Evolutionary conservation across 2,113 vertebrate species (phyloP).

Genomic region (Tetrao urogallus): DNA sequence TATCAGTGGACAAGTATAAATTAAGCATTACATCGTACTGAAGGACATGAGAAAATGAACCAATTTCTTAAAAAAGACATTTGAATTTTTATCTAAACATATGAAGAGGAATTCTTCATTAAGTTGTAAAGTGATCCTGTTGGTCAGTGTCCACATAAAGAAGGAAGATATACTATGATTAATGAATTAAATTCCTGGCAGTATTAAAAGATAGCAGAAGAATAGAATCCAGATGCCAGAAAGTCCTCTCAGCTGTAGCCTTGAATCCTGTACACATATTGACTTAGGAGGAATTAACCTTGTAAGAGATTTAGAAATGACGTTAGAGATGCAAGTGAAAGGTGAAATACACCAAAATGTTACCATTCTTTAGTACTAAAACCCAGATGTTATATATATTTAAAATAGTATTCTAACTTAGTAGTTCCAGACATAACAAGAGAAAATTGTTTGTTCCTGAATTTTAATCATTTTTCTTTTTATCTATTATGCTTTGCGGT

Average conservation of each 20-base stretch:
- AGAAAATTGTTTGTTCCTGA: background rate
- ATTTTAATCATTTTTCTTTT: background rate
- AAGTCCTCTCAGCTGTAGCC: background rate
- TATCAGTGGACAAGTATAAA: background rate
- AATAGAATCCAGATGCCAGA: background rate
- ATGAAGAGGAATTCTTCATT: background rate
- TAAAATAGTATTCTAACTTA: background rate
- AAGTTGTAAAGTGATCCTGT: background rate
- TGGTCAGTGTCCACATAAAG: background rate
- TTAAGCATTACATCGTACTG: background rate
- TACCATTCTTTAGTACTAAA: background rate
- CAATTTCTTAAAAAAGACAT: background rate
- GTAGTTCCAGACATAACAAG: background rate
- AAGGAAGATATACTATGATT: background rate
- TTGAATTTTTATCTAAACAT: background rate
- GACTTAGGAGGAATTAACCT: background rate
- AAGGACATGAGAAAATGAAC: background rate
- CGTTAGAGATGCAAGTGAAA: fast-evolving
- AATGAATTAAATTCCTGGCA: background rate
- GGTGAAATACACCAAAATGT: background rate
- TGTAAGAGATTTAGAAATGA: background rate
- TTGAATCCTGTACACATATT: background rate
- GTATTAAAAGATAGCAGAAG: background rate
- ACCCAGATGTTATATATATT: background rate
- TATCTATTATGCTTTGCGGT: background rate